These are phyloP conservation scores for Drosophila sturtevanti DNA, from an alignment of 1,140 invertebrate genomes.

Conservation along the genomic window DNA sequence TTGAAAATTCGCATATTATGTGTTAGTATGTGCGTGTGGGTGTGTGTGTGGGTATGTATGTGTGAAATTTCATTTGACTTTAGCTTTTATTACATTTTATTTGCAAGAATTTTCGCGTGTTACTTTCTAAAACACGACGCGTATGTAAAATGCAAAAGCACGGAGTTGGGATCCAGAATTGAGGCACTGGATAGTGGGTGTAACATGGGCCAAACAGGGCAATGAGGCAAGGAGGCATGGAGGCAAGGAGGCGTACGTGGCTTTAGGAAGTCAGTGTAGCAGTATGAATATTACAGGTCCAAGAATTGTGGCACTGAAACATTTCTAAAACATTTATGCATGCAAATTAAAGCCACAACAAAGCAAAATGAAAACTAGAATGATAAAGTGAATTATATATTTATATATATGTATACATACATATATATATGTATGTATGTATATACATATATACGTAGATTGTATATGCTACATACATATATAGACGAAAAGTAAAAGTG, in stretches of 20 bases:
- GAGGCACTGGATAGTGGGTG: neutral
- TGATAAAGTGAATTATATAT: slow-evolving; percentile 25
- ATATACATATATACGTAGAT: neutral
- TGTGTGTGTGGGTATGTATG: neutral
- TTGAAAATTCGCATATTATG: slow-evolving; percentile 8
- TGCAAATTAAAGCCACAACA: slow-evolving; percentile 53
- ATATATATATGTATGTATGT: neutral
- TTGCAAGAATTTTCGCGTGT: slow-evolving; percentile 42
- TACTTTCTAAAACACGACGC: slow-evolving; percentile 16
- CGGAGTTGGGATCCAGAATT: neutral
- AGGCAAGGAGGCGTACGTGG: neutral
- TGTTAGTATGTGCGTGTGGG: slow-evolving; percentile 21
- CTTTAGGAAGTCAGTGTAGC: neutral
- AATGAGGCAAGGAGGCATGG: neutral
- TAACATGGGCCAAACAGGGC: neutral
- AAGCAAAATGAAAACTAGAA: slow-evolving; percentile 29
- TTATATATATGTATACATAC: neutral
- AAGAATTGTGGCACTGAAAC: slow-evolving; percentile 4
- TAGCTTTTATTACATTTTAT: slow-evolving; percentile 66
- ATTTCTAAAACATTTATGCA: slow-evolving; percentile 71
- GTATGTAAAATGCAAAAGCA: neutral
- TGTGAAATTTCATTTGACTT: slow-evolving; percentile 61
- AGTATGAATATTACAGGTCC: slow-evolving; percentile 7
- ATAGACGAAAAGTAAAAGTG: neutral
- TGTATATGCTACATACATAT: slow-evolving; percentile 24